Percentiles rank a stretch among this genome's conserved stretches.
Evolutionary conservation across 2,888 invertebrate genomes (phyloP).

Genomic region (Brachynemurus nebulosus): DNA sequence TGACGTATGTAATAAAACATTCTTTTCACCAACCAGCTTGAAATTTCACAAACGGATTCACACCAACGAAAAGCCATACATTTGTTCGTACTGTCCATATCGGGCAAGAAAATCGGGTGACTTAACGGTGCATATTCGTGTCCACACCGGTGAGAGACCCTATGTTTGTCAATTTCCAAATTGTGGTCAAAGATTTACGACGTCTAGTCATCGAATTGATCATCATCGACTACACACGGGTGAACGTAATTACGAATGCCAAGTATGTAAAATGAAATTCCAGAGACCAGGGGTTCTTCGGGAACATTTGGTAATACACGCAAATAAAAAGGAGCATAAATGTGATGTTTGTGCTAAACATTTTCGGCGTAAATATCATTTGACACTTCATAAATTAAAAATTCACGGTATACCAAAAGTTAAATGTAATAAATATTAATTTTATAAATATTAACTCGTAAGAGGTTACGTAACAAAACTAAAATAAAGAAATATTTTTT

Average conservation of each 20-base stretch:
- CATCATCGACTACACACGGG: slow-evolving; percentile 33
- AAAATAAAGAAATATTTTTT: too few species aligned
- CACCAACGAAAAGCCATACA: slow-evolving; percentile 18
- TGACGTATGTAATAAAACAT: background rate
- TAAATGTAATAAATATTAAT: too few species aligned
- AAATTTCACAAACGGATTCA: slow-evolving; percentile 20
- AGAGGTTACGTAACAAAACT: too few species aligned
- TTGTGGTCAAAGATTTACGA: slow-evolving; percentile 20
- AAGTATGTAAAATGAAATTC: slow-evolving; percentile 27
- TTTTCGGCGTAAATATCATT: slow-evolving; percentile 20
- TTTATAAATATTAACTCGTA: too few species aligned
- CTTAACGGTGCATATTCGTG: slow-evolving; percentile 21
- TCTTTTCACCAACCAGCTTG: slow-evolving; percentile 10
- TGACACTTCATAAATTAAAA: slow-evolving; percentile 17
- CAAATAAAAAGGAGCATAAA: slow-evolving; percentile 19
- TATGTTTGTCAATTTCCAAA: slow-evolving; percentile 21
- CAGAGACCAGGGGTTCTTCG: slow-evolving; percentile 19
- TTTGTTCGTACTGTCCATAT: slow-evolving; percentile 20
- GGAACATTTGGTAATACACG: slow-evolving; percentile 20
- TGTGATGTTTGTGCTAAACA: slow-evolving; percentile 19
- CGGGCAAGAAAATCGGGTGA: slow-evolving; percentile 19
- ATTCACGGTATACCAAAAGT: too few species aligned
- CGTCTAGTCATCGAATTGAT: slow-evolving; percentile 20
- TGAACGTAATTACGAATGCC: slow-evolving; percentile 30
- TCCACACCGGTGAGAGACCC: slow-evolving; percentile 21